Conservation (phyloP, 2,113 vertebrate genomes). For the Rhabdornis inornatus region DNA sequence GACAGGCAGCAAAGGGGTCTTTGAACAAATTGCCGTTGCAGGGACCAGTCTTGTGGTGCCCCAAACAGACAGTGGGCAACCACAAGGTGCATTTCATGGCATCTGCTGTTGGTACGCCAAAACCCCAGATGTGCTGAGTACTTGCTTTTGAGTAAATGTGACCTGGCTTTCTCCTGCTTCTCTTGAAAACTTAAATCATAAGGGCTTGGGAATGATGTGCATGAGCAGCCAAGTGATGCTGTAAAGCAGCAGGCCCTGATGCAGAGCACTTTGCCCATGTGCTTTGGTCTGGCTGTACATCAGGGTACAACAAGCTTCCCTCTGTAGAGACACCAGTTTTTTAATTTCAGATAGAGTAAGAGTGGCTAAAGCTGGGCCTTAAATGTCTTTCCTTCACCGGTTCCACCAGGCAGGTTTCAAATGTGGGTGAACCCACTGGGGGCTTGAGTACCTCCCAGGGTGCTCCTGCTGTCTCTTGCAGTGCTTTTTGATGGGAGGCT, state of each 20-base stretch:
- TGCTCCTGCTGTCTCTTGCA: neutral
- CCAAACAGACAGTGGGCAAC: rapidly evolving
- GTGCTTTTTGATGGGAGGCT: neutral
- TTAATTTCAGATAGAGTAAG: neutral
- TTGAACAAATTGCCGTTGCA: neutral
- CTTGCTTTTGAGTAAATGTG: neutral
- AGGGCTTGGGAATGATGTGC: neutral
- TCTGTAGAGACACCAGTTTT: neutral
- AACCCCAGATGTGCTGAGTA: neutral
- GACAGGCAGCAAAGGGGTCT: neutral
- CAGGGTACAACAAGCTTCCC: neutral
- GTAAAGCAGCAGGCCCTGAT: neutral
- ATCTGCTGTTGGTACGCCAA: neutral
- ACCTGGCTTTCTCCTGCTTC: neutral
- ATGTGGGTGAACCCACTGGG: rapidly evolving
- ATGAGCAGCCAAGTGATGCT: neutral
- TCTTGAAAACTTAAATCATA: neutral
- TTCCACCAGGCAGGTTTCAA: neutral
- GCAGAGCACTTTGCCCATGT: neutral
- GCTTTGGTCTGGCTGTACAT: neutral
- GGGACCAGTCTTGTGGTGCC: neutral
- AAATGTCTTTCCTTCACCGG: rapidly evolving
- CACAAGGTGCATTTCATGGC: rapidly evolving
- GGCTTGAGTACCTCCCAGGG: neutral
- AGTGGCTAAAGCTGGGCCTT: neutral